Evolutionary conservation across 2,797 vertebrate genomes (phyloP).

Genomic region (Garrulus glandarius): DNA sequence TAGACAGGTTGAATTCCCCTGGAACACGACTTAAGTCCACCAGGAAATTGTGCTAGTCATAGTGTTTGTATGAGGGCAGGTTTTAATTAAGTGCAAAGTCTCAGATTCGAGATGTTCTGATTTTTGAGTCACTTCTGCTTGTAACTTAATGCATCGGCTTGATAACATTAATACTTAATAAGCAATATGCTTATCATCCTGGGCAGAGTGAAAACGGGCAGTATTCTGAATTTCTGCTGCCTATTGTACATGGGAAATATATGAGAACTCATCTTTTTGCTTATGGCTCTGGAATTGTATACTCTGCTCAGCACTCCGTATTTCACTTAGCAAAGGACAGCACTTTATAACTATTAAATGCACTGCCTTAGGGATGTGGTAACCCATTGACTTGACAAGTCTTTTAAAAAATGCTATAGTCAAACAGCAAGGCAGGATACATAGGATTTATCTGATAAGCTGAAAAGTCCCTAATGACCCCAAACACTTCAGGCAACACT

Average conservation of each 20-base stretch:
- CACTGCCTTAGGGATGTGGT: conserved; percentile 51
- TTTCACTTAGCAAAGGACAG: conserved; percentile 65
- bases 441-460: conserved; percentile 40
- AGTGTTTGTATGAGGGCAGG: background rate
- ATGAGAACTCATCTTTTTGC: conserved; percentile 44
- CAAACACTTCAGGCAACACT: conserved; percentile 29
- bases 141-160: background rate
- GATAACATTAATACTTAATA: conserved; percentile 47
- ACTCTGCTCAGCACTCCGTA: conserved; percentile 25
- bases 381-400: conserved; percentile 65
- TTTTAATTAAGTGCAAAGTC: background rate
- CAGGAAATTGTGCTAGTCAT: background rate
- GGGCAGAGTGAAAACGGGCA: background rate
- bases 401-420: conserved; percentile 60
- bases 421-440: conserved; percentile 43
- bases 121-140: conserved; percentile 20
- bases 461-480: conserved; percentile 30
- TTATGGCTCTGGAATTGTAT: conserved; percentile 50
- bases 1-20: background rate
- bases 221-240: conserved; percentile 24
- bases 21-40: background rate
- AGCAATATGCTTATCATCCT: conserved; percentile 18
- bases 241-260: conserved; percentile 19
- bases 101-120: background rate
- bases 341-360: conserved; percentile 67